A percentile compares a stretch with the other conserved stretches of the same genome.
Evolutionary conservation across 2,797 vertebrate genomes (phyloP).

Genomic region (Acomys russatus): DNA sequence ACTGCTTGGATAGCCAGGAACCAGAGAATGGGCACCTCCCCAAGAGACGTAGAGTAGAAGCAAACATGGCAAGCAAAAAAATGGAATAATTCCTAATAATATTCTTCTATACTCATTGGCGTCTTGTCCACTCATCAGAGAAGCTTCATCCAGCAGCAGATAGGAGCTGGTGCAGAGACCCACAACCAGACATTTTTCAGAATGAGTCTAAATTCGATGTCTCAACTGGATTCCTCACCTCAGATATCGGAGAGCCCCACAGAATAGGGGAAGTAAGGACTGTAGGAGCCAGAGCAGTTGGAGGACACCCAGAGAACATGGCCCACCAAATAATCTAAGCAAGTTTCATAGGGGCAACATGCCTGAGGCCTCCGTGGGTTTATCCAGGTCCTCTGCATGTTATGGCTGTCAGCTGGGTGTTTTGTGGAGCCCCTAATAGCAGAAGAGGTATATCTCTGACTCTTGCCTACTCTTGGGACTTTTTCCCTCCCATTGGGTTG

Average conservation of each 20-base stretch:
- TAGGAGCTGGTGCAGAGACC: not conserved
- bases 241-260: not conserved
- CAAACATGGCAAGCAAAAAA: not conserved
- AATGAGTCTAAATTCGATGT: not conserved
- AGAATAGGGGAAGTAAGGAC: not conserved
- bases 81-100: not conserved
- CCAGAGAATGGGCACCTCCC: not conserved
- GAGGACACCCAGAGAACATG: not conserved
- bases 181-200: not conserved
- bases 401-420: not conserved
- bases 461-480: not conserved
- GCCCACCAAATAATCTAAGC: not conserved
- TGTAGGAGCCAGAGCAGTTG: not conserved
- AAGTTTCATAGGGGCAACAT: not conserved
- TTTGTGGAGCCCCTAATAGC: not conserved
- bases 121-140: not conserved
- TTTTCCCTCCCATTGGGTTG: not conserved
- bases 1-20: not conserved
- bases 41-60: not conserved
- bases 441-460: not conserved
- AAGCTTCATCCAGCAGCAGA: not conserved
- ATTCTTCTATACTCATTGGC: not conserved
- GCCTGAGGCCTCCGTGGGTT: accelerated
- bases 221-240: not conserved
- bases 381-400: not conserved